These are phyloP conservation scores for Akabosia matsudoensis DNA, from an alignment of 1,140 invertebrate genomes.

Conservation along the genomic window DNA sequence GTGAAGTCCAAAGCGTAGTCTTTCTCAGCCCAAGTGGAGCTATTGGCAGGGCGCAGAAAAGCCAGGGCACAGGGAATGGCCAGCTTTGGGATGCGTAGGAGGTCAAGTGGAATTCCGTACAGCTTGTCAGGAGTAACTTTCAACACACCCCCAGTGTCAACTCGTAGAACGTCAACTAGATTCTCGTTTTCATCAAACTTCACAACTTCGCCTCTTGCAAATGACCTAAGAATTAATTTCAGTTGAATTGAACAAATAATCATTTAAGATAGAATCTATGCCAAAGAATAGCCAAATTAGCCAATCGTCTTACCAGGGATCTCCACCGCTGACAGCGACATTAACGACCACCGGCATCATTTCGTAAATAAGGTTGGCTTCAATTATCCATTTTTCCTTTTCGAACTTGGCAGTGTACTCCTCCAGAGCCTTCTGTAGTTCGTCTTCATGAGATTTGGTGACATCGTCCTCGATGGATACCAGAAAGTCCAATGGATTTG, in stretches of 20 bases:
- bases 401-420: not conserved
- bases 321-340: not conserved
- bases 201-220: not conserved
- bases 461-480: not conserved
- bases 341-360: not conserved
- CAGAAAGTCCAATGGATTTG: not conserved
- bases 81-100: not conserved
- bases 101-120: not conserved
- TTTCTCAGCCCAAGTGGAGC: not conserved
- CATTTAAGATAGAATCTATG: not conserved
- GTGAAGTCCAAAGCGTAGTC: not conserved
- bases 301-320: not conserved
- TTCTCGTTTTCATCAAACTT: not conserved
- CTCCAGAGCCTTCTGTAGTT: not conserved
- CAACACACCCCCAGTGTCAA: not conserved
- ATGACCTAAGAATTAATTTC: too few relatives aligned
- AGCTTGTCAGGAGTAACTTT: too few relatives aligned
- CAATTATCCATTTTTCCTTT: not conserved
- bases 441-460: too few relatives aligned
- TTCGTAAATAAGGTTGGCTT: too few relatives aligned
- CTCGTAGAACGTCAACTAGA: not conserved
- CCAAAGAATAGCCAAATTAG: not conserved
- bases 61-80: not conserved
- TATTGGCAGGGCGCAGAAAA: not conserved
- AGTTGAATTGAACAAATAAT: not conserved